phyloP scores from a whole-genome alignment of 2,888 invertebrate species.

The Phortica magna region DNA sequence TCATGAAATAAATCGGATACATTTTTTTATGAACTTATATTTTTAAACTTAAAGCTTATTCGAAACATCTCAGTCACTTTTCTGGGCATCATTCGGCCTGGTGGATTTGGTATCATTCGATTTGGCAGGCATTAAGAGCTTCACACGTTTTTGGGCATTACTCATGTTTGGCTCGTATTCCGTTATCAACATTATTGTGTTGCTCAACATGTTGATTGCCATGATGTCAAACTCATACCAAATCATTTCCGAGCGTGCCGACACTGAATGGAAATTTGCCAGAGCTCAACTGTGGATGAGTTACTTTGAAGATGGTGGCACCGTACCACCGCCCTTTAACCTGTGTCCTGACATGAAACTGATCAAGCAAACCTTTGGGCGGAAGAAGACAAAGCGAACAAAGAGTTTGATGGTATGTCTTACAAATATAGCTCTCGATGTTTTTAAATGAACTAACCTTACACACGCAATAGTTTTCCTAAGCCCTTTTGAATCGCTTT shows the following conservation, averaged over 20 bases:
- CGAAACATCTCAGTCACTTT: slow-evolving; percentile 97
- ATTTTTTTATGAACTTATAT: not conserved
- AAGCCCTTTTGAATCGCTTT: not conserved
- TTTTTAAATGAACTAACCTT: slow-evolving; percentile 3
- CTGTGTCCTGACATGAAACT: slow-evolving; percentile 92
- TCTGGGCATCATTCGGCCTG: slow-evolving; percentile 98
- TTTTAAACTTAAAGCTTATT: slow-evolving; percentile 86
- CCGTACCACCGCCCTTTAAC: slow-evolving; percentile 96
- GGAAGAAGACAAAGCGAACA: slow-evolving; percentile 78
- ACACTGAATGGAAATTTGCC: slow-evolving; percentile 98
- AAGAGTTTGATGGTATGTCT: slow-evolving; percentile 82
- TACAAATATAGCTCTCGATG: not conserved
- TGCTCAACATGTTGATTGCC: slow-evolving; percentile 98
- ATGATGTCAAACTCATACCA: slow-evolving; percentile 99
- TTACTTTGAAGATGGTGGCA: slow-evolving; percentile 95
- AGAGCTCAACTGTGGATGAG: slow-evolving; percentile 98
- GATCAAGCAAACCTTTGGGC: slow-evolving; percentile 80
- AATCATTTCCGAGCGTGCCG: slow-evolving; percentile 96
- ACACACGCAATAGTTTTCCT: slow-evolving; percentile 10
- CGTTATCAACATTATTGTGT: slow-evolving; percentile 97
- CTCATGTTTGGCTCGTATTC: slow-evolving; percentile 99
- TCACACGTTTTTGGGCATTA: slow-evolving; percentile 97
- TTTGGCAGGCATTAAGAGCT: slow-evolving; percentile 95
- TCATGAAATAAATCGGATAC: not conserved
- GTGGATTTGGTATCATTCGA: slow-evolving; percentile 97